These are phyloP conservation scores for Drosophila melanogaster DNA, from an alignment of 1,140 invertebrate genomes.

Conservation along the genomic window DNA sequence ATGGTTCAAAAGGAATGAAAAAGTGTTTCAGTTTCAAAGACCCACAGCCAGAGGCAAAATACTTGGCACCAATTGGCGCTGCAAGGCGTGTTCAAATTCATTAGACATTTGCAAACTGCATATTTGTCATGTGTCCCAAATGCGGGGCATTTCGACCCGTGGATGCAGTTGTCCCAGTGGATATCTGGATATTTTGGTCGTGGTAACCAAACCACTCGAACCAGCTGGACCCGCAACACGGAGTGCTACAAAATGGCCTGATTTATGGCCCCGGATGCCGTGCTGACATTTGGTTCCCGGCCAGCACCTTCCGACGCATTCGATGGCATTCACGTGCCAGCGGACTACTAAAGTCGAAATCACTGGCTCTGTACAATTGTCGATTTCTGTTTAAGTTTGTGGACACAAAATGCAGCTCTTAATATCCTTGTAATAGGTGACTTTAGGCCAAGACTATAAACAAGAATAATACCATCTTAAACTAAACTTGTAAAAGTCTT, in stretches of 20 bases:
- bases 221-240: slow-evolving; percentile 8
- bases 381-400: neutral
- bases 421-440: neutral
- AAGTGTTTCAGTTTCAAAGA: neutral
- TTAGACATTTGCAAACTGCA: slow-evolving; percentile 62
- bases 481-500: no score
- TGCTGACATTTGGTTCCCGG: slow-evolving; percentile 25
- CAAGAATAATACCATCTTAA: no score
- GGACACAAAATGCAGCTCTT: neutral
- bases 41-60: slow-evolving; percentile 4
- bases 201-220: neutral
- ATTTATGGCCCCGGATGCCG: slow-evolving; percentile 32
- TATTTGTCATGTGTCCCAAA: slow-evolving; percentile 54
- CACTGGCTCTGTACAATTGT: neutral
- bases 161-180: slow-evolving; percentile 25
- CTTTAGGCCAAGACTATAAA: no score
- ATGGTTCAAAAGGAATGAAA: no score
- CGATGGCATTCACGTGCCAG: neutral
- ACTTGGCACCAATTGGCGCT: slow-evolving; percentile 22
- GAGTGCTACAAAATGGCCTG: slow-evolving; percentile 17
- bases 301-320: slow-evolving; percentile 19
- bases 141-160: slow-evolving; percentile 5
- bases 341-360: neutral
- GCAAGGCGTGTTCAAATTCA: slow-evolving; percentile 54
- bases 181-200: slow-evolving; percentile 6